phyloP scores from a whole-genome alignment of 1,140 invertebrate species.

The Thrips palmi region DNA sequence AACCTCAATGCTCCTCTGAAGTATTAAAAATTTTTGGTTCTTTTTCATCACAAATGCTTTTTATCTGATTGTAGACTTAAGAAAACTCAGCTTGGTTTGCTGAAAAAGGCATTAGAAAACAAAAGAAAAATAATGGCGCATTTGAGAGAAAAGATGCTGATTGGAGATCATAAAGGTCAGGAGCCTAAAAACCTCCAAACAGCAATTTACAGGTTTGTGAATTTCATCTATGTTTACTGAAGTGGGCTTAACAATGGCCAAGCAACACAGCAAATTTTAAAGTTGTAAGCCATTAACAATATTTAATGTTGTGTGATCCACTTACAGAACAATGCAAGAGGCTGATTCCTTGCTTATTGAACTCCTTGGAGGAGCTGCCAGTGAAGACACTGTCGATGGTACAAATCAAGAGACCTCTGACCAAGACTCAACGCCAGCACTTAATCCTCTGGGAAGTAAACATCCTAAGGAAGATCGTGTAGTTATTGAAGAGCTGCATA shows the following conservation, averaged over 20 bases:
- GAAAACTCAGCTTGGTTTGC: too few species aligned
- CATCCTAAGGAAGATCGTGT: constrained; percentile 32
- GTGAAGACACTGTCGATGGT: too few species aligned
- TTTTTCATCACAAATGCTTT: too few species aligned
- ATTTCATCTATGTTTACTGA: constrained; percentile 3
- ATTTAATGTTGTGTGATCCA: constrained; percentile 1
- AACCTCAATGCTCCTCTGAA: too few species aligned
- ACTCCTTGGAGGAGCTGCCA: constrained; percentile 19
- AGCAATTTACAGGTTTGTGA: constrained; percentile 13
- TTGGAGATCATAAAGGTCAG: neutral
- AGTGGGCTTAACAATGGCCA: too few species aligned
- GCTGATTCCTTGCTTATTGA: constrained; percentile 34
- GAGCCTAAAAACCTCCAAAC: constrained; percentile 13
- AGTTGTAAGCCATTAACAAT: neutral
- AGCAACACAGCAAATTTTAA: neutral
- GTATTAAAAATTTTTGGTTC: too few species aligned
- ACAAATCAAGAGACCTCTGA: too few species aligned
- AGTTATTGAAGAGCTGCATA: constrained; percentile 37
- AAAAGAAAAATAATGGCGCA: too few species aligned
- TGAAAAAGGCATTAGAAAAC: too few species aligned
- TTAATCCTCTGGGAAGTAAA: constrained; percentile 25
- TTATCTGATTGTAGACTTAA: too few species aligned
- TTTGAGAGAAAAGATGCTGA: too few species aligned
- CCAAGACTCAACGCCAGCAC: constrained; percentile 15
- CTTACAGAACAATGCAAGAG: constrained; percentile 38